phyloP scores from a whole-genome alignment of 2,797 vertebrate species.

The Falco biarmicus region DNA sequence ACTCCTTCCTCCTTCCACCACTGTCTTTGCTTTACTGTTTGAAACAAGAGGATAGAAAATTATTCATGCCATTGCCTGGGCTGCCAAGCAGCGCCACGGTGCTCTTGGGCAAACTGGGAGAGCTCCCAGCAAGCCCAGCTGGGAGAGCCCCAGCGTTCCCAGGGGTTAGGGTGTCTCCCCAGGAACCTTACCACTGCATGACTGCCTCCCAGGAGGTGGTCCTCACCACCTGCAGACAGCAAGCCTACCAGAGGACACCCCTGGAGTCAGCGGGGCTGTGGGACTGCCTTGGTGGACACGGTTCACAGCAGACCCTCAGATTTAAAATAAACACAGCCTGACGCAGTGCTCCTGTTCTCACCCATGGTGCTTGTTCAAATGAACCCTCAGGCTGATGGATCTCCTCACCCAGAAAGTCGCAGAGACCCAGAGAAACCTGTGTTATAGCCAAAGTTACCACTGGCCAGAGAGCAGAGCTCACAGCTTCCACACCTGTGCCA shows the following conservation, averaged over 20 bases:
- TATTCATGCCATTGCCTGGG: neutral
- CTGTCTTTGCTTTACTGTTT: neutral
- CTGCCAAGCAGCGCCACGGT: fast-evolving
- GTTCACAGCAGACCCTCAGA: neutral
- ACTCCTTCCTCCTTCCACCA: neutral
- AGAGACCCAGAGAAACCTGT: neutral
- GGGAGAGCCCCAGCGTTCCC: neutral
- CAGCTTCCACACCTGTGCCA: neutral
- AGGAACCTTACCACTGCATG: neutral
- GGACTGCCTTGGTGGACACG: neutral
- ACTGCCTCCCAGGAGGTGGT: neutral
- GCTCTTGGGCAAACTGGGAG: neutral
- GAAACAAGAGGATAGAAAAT: neutral
- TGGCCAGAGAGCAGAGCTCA: neutral
- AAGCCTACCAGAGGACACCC: too few relatives aligned
- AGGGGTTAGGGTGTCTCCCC: neutral
- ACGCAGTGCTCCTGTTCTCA: neutral
- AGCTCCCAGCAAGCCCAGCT: neutral
- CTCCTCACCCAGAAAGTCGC: neutral
- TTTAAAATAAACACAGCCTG: neutral
- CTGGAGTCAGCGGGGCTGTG: neutral
- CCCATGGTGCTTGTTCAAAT: neutral
- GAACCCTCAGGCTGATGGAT: neutral
- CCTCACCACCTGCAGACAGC: neutral
- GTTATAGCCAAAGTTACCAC: neutral